Conservation (phyloP, 2,113 vertebrate species). For the Phocoena phocoena region DNA sequence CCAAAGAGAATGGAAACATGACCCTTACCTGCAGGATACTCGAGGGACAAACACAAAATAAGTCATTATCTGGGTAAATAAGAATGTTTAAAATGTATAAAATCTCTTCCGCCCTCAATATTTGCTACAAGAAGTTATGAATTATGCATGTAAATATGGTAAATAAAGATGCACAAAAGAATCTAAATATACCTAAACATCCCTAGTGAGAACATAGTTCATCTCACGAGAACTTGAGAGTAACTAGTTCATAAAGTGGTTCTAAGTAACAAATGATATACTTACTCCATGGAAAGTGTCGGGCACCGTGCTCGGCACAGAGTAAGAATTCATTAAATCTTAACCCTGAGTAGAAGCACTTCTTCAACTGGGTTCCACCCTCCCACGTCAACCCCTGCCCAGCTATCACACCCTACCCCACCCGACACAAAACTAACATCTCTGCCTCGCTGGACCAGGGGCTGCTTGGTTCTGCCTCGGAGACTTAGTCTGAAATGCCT, state of each 20-base stretch:
- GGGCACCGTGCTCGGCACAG: rapidly evolving
- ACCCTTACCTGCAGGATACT: background rate
- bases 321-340: too few species aligned
- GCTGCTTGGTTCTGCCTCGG: rapidly evolving
- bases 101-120: background rate
- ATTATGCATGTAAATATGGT: background rate
- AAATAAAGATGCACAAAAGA: background rate
- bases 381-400: rapidly evolving
- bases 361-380: background rate
- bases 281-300: background rate
- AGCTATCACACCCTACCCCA: rapidly evolving
- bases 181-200: background rate
- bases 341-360: background rate
- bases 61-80: background rate
- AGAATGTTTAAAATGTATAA: background rate
- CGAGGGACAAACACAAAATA: background rate
- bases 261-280: background rate
- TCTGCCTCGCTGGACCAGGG: rapidly evolving
- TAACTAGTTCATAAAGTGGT: background rate
- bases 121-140: background rate
- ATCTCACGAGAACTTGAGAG: background rate
- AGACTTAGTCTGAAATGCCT: background rate
- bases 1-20: background rate
- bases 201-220: background rate
- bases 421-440: background rate